Conservation (phyloP, 2,113 vertebrate genomes). For the Plectropomus leopardus region DNA sequence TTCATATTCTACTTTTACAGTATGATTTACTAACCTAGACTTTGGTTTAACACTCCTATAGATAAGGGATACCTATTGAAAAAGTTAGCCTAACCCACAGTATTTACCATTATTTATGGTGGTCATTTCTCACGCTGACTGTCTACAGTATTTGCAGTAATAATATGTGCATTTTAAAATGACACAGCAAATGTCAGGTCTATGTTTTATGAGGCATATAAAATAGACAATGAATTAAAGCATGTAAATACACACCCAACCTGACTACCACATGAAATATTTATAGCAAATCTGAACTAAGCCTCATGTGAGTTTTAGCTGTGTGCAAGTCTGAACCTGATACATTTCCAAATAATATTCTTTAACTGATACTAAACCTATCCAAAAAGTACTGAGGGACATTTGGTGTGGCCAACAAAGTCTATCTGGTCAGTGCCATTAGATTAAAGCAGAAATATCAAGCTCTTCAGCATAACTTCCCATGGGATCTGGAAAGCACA, state of each 20-base stretch:
- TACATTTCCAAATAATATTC: not conserved
- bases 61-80: not conserved
- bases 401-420: constrained; percentile 34
- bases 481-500: constrained; percentile 35
- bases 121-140: not conserved
- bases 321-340: not conserved
- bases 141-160: not conserved
- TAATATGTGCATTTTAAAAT: not conserved
- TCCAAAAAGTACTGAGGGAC: constrained; percentile 12
- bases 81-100: not conserved
- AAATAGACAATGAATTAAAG: not conserved
- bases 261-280: not conserved
- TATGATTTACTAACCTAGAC: not conserved
- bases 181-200: constrained; percentile 9
- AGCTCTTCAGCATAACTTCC: constrained; percentile 56
- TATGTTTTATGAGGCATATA: constrained; percentile 1
- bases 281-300: constrained; percentile 4
- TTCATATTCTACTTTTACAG: not conserved
- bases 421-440: constrained; percentile 25
- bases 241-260: not conserved
- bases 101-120: not conserved
- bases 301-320: not conserved
- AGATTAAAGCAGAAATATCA: constrained; percentile 60
- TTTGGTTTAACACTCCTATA: not conserved
- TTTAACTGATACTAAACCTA: not conserved